These are phyloP conservation scores for Epizoanthus rinbou DNA, from an alignment of 92 coral and sea anemone species.

Conservation along the genomic window DNA sequence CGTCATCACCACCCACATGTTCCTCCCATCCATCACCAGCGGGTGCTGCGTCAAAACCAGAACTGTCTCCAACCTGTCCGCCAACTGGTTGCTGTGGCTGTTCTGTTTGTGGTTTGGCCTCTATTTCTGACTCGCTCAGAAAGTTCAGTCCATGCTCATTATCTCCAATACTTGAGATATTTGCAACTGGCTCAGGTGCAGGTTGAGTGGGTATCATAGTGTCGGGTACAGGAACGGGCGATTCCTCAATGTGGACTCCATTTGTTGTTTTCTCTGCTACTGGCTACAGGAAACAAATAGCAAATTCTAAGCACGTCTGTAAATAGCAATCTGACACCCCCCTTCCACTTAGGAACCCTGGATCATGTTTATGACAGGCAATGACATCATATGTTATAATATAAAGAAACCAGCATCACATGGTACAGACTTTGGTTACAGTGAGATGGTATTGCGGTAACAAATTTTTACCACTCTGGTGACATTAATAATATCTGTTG, in stretches of 20 bases:
- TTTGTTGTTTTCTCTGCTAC: slow-evolving; percentile 43
- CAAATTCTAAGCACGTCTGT: no score
- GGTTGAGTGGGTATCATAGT: slow-evolving; percentile 4
- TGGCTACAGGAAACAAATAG: slow-evolving; percentile 24
- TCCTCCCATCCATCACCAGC: slow-evolving; percentile 62
- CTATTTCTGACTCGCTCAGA: slow-evolving; percentile 92
- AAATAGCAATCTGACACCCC: no score
- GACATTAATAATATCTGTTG: no score
- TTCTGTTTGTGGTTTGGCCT: slow-evolving; percentile 54
- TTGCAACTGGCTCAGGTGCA: slow-evolving; percentile 29
- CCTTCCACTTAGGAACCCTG: no score
- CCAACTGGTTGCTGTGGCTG: slow-evolving; percentile 53
- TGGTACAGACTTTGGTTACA: no score
- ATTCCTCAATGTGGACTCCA: slow-evolving; percentile 42
- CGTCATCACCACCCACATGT: slow-evolving; percentile 25
- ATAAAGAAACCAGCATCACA: no score
- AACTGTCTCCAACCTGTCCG: slow-evolving; percentile 6
- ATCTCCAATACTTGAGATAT: slow-evolving; percentile 72
- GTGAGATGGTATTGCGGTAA: no score
- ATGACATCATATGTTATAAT: no score
- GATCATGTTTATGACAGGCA: no score
- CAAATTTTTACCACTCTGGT: no score
- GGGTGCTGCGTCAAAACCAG: slow-evolving; percentile 43
- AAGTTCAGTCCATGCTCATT: slow-evolving; percentile 99
- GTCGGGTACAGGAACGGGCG: neutral